Conservation (phyloP, 2,888 invertebrate species). For the Cryptus viduatorius region DNA sequence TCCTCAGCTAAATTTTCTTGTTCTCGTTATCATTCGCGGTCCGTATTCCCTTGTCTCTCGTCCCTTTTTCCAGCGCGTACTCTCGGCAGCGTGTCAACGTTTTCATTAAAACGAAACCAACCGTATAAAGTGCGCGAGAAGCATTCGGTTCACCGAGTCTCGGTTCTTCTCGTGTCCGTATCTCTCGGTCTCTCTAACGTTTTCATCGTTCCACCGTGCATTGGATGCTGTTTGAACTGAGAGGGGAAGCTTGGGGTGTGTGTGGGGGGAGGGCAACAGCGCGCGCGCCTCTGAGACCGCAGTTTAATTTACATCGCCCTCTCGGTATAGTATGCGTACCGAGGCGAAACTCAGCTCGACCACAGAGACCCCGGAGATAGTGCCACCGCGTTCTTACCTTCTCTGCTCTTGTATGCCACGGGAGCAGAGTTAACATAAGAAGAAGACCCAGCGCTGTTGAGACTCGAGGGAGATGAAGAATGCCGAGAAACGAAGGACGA, state of each 20-base stretch:
- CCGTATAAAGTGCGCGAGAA: slow-evolving; percentile 41
- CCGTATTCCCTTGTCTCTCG: slow-evolving; percentile 20
- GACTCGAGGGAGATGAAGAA: slow-evolving; percentile 45
- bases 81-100: slow-evolving; percentile 44
- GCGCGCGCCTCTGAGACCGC: slow-evolving; percentile 66
- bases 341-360: slow-evolving; percentile 57
- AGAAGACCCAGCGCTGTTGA: slow-evolving; percentile 42
- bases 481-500: slow-evolving; percentile 17
- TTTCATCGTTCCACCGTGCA: slow-evolving; percentile 73
- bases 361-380: slow-evolving; percentile 57
- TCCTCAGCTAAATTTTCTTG: background rate
- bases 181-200: slow-evolving; percentile 70
- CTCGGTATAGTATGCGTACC: slow-evolving; percentile 50
- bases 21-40: slow-evolving; percentile 31
- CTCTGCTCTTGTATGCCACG: slow-evolving; percentile 36
- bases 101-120: slow-evolving; percentile 61
- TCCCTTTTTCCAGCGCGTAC: slow-evolving; percentile 1
- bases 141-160: slow-evolving; percentile 46
- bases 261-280: slow-evolving; percentile 30
- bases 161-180: slow-evolving; percentile 58
- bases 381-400: slow-evolving; percentile 56
- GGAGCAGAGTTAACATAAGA: slow-evolving; percentile 15
- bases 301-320: slow-evolving; percentile 72
- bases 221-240: slow-evolving; percentile 60
- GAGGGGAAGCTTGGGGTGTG: background rate